These are phyloP conservation scores for Nannobrachium achirus DNA, from an alignment of 2,113 vertebrate species.

Conservation along the genomic window DNA sequence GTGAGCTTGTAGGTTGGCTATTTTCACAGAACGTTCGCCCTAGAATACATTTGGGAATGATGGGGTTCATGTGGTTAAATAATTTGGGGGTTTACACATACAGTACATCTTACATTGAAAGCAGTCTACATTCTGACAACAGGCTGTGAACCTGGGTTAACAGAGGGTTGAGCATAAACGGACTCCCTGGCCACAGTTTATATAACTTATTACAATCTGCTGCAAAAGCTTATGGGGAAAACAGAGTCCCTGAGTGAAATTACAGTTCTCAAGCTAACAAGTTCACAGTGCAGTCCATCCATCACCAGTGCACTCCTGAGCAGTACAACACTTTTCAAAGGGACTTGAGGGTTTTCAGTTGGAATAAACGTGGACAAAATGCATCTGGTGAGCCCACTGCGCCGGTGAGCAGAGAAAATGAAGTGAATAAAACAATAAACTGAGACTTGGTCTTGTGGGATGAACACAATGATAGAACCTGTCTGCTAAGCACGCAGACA, in stretches of 20 bases:
- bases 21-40: too few species aligned
- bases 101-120: not conserved
- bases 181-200: too few species aligned
- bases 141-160: too few species aligned
- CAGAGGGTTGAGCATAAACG: too few species aligned
- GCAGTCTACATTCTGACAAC: too few species aligned
- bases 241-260: not conserved
- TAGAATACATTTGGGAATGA: too few species aligned
- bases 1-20: too few species aligned
- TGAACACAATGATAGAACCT: constrained; percentile 43
- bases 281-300: not conserved
- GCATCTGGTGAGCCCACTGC: not conserved
- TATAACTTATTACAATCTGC: too few species aligned
- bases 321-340: not conserved
- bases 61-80: too few species aligned
- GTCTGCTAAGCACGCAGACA: constrained; percentile 30
- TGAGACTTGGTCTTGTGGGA: constrained; percentile 23
- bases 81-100: too few species aligned
- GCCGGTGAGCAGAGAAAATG: too few species aligned
- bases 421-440: constrained; percentile 8
- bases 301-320: not conserved
- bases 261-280: not conserved
- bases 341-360: not conserved
- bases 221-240: not conserved
- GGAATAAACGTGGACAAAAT: not conserved